Conservation (phyloP, 2,113 vertebrate genomes). For the Ophthalmolycus amberensis region DNA sequence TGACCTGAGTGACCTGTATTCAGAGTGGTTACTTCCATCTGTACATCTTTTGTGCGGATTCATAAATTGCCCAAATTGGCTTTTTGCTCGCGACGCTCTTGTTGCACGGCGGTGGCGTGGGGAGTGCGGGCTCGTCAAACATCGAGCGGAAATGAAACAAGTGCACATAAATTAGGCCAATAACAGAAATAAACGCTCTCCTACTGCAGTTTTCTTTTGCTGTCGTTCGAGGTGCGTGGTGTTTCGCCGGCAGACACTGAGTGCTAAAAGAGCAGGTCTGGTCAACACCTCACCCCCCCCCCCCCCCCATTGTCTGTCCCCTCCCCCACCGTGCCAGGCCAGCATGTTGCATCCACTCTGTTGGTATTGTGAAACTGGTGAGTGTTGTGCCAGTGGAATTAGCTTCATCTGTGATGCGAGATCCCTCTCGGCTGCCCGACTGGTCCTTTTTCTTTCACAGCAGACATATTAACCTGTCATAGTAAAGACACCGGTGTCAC, state of each 20-base stretch:
- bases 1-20: not conserved
- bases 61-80: not conserved
- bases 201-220: not conserved
- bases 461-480: too few relatives aligned
- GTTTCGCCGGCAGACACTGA: too few relatives aligned
- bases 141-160: not conserved
- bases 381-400: too few relatives aligned
- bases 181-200: not conserved
- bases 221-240: not conserved
- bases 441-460: not conserved
- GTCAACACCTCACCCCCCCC: too few relatives aligned
- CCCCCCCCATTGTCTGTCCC: too few relatives aligned
- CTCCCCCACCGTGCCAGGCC: too few relatives aligned
- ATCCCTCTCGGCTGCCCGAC: not conserved
- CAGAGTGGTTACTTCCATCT: not conserved
- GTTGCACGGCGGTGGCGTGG: not conserved
- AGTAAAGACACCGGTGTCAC: too few relatives aligned
- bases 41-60: not conserved
- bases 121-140: not conserved
- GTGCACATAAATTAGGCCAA: not conserved
- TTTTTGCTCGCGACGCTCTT: not conserved
- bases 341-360: too few relatives aligned
- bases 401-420: not conserved
- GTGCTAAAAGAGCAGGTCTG: too few relatives aligned
- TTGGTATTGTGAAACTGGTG: too few relatives aligned